Percentiles rank a stretch among this genome's conserved stretches.
Conservation (phyloP, 2,888 invertebrate species). For the Listrodromus nycthemerus region DNA sequence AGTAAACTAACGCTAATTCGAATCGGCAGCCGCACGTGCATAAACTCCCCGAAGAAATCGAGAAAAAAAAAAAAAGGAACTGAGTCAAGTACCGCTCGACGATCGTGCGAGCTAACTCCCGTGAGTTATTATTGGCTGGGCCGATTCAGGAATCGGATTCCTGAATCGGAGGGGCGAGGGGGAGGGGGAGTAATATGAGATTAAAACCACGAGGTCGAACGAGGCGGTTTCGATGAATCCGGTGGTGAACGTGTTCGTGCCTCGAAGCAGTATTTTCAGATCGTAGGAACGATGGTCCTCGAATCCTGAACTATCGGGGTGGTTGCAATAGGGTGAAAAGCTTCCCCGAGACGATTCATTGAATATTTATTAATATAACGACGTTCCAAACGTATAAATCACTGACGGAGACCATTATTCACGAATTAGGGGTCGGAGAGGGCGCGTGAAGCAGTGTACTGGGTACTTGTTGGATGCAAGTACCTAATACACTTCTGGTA, state of each 20-base stretch:
- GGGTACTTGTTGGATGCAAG: slow-evolving; percentile 13
- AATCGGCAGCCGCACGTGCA: slow-evolving; percentile 72
- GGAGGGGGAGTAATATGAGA: slow-evolving; percentile 18
- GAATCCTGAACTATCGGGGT: slow-evolving; percentile 34
- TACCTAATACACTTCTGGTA: background rate
- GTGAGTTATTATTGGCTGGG: slow-evolving; percentile 17
- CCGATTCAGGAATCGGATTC: slow-evolving; percentile 20
- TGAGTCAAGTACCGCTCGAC: slow-evolving; percentile 47
- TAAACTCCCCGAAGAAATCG: slow-evolving; percentile 67
- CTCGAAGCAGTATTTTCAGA: slow-evolving; percentile 55
- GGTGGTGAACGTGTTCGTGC: slow-evolving; percentile 49
- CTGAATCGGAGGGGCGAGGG: no score
- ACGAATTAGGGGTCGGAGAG: slow-evolving; percentile 45
- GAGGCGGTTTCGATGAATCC: slow-evolving; percentile 44
- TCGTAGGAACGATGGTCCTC: slow-evolving; percentile 38
- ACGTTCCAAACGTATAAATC: slow-evolving; percentile 61
- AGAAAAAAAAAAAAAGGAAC: slow-evolving; percentile 59
- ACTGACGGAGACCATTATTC: slow-evolving; percentile 49
- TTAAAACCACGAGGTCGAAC: slow-evolving; percentile 19
- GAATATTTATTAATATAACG: slow-evolving; percentile 67
- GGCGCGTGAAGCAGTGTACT: slow-evolving; percentile 29
- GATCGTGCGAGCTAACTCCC: slow-evolving; percentile 1
- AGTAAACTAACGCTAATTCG: slow-evolving; percentile 66
- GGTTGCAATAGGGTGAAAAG: slow-evolving; percentile 51
- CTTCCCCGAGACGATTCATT: slow-evolving; percentile 54